A percentile compares a stretch with the other conserved stretches of the same genome.
Evolutionary conservation across 2,888 invertebrate species (phyloP).

Genomic region (Drosophila monieri): DNA sequence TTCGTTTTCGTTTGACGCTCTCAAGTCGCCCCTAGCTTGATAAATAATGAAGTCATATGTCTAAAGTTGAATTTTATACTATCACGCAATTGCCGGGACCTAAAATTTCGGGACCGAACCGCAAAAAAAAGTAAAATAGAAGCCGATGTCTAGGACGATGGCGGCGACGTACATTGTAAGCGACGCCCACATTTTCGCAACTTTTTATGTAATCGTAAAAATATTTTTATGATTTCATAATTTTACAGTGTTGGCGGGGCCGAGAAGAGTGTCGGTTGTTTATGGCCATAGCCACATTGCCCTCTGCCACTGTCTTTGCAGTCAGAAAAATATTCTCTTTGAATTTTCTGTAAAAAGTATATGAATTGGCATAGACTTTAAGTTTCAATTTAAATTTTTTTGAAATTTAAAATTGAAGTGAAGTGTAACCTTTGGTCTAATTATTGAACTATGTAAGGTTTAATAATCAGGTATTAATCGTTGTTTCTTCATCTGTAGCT

Average conservation of each 20-base stretch:
- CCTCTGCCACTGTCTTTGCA: slow-evolving; percentile 13
- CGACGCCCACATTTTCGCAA: slow-evolving; percentile 65
- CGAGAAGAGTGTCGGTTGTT: slow-evolving; percentile 53
- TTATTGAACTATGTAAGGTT: too few relatives aligned
- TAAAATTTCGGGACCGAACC: slow-evolving; percentile 5
- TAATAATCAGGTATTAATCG: neutral
- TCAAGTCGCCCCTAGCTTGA: slow-evolving; percentile 62
- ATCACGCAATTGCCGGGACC: slow-evolving; percentile 70
- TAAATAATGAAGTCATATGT: slow-evolving; percentile 81
- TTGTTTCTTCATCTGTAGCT: neutral
- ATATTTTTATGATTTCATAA: slow-evolving; percentile 81
- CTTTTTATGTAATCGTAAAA: slow-evolving; percentile 77
- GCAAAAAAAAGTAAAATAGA: neutral
- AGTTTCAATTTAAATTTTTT: too few relatives aligned
- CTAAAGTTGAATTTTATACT: slow-evolving; percentile 71
- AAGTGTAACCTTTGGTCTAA: too few relatives aligned
- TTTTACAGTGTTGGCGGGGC: slow-evolving; percentile 70
- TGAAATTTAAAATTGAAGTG: too few relatives aligned
- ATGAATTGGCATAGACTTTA: too few relatives aligned
- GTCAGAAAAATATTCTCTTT: neutral
- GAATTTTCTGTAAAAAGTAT: neutral
- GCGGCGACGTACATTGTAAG: slow-evolving; percentile 35
- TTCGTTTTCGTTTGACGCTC: slow-evolving; percentile 50
- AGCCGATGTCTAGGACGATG: slow-evolving; percentile 14
- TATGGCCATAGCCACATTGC: slow-evolving; percentile 48